Evolutionary conservation across 2,888 invertebrate genomes (phyloP).

Genomic region (Dryobota labecula): DNA sequence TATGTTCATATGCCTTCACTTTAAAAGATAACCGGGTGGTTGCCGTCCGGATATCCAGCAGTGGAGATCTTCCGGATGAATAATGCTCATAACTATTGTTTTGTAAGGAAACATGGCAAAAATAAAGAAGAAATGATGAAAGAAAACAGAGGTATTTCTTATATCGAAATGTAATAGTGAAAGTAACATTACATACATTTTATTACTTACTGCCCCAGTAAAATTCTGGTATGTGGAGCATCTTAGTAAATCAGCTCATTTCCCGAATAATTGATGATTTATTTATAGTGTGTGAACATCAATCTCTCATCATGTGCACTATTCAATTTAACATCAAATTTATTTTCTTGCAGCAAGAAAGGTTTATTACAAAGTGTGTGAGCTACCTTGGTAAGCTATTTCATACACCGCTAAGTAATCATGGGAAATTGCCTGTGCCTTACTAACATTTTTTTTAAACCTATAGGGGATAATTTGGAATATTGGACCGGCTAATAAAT

Average conservation of each 20-base stretch:
- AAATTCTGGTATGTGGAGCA: conserved; percentile 25
- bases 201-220: conserved; percentile 41
- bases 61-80: neutral
- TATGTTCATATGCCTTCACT: no score
- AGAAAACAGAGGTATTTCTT: conserved; percentile 1
- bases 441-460: neutral
- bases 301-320: conserved; percentile 4
- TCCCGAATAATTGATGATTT: conserved; percentile 27
- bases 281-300: conserved; percentile 27
- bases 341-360: conserved; percentile 30
- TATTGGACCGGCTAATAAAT: no score
- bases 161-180: conserved; percentile 32
- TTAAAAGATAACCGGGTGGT: no score
- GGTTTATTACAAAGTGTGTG: neutral
- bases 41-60: no score
- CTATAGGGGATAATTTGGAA: no score
- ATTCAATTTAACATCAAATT: conserved; percentile 34
- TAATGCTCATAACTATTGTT: neutral
- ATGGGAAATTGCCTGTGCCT: neutral
- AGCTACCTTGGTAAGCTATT: conserved; percentile 13
- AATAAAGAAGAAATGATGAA: conserved; percentile 9
- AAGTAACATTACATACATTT: conserved; percentile 32
- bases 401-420: conserved; percentile 22
- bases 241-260: conserved; percentile 23
- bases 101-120: neutral